Evolutionary conservation across 2,888 invertebrate genomes (phyloP).

Genomic region (Rugalucina vietnamica): DNA sequence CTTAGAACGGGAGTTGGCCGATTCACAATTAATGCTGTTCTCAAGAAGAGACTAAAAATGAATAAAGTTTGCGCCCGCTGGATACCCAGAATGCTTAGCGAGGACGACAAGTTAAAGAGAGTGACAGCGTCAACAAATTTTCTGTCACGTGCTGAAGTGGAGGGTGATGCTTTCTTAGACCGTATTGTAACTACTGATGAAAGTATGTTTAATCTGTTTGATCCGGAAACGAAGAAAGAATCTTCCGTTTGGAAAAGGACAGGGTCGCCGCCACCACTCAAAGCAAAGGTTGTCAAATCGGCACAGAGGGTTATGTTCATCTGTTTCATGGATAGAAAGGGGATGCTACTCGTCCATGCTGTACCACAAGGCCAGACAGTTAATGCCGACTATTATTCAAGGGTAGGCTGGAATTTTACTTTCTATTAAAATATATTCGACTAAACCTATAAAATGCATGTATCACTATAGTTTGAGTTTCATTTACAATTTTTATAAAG

Average conservation of each 20-base stretch:
- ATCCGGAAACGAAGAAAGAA: slow-evolving; percentile 32
- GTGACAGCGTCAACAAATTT: not conserved
- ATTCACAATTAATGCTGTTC: slow-evolving; percentile 11
- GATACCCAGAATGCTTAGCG: slow-evolving; percentile 18
- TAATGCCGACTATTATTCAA: not conserved
- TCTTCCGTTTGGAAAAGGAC: slow-evolving; percentile 22
- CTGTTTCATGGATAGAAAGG: not conserved
- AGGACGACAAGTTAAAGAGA: slow-evolving; percentile 15
- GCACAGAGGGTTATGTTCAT: slow-evolving; percentile 11
- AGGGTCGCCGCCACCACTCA: slow-evolving; percentile 16
- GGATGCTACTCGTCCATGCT: slow-evolving; percentile 26
- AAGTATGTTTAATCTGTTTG: slow-evolving; percentile 23
- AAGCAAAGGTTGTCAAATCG: slow-evolving; percentile 15
- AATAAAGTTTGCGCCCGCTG: slow-evolving; percentile 22
- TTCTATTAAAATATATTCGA: no score
- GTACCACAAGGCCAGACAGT: slow-evolving; percentile 6
- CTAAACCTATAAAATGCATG: no score
- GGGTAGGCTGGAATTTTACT: no score
- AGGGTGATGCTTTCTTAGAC: slow-evolving; percentile 15
- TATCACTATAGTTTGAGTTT: no score
- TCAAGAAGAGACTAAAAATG: slow-evolving; percentile 14
- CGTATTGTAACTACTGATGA: slow-evolving; percentile 26
- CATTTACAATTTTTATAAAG: no score
- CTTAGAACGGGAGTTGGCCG: slow-evolving; percentile 1
- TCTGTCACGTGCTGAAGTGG: not conserved